These are phyloP conservation scores for Tipula vernalis DNA, from an alignment of 2,888 invertebrate genomes.

Conservation along the genomic window DNA sequence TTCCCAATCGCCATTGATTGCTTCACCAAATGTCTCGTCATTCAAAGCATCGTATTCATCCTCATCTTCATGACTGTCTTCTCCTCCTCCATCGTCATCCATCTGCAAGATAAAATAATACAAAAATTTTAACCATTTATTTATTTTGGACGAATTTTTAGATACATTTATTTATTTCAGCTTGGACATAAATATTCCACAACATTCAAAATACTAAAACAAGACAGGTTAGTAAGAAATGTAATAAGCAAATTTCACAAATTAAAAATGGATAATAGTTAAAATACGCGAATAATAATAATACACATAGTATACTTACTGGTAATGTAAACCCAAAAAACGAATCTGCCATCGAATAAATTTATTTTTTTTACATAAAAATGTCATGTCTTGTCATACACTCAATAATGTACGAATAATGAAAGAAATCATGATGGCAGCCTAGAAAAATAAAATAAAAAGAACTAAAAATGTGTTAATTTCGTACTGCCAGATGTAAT, in stretches of 20 bases:
- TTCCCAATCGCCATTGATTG: conserved; percentile 62
- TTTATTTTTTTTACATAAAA: conserved; percentile 48
- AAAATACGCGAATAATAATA: background rate
- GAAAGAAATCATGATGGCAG: conserved; percentile 14
- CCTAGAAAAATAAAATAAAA: background rate
- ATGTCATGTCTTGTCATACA: conserved; percentile 55
- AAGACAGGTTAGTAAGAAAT: background rate
- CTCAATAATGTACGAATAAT: conserved; percentile 23
- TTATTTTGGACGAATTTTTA: background rate
- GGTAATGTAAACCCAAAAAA: conserved; percentile 73
- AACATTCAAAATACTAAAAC: background rate
- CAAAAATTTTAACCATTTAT: background rate
- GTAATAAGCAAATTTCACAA: background rate
- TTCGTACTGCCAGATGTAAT: background rate
- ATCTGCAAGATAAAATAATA: conserved; percentile 18
- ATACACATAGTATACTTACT: conserved; percentile 43
- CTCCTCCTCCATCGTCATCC: conserved; percentile 34
- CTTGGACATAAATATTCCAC: background rate
- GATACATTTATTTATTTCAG: background rate
- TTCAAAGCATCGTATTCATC: conserved; percentile 86
- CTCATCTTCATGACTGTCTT: conserved; percentile 53
- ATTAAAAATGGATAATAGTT: background rate
- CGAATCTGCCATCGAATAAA: conserved; percentile 65
- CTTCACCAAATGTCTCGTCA: conserved; percentile 82
- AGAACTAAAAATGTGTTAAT: background rate